Conservation (phyloP, 2,113 vertebrate genomes). For the Nettapus auritus region DNA sequence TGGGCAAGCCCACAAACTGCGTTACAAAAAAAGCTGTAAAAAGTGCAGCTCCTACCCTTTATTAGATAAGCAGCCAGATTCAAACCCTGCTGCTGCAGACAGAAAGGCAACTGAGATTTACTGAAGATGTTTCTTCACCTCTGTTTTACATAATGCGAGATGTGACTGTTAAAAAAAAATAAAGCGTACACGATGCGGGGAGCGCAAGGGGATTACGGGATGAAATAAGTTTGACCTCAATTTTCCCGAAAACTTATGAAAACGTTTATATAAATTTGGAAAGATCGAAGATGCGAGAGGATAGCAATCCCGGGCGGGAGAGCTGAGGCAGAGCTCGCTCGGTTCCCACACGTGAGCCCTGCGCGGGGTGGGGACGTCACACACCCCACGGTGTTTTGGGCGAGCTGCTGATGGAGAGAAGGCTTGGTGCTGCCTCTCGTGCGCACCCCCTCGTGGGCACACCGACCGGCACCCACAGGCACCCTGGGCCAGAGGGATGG, state of each 20-base stretch:
- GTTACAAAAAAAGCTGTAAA: conserved; percentile 74
- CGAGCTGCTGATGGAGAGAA: neutral
- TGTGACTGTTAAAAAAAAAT: neutral
- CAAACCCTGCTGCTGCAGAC: conserved; percentile 48
- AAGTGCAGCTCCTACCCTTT: conserved; percentile 72
- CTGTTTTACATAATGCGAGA: conserved; percentile 43
- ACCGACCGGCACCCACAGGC: neutral
- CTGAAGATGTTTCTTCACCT: conserved; percentile 46
- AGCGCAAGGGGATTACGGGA: neutral
- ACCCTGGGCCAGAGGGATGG: neutral
- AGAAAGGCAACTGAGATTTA: conserved; percentile 41
- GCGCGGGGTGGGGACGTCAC: neutral
- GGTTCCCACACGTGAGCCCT: rapidly evolving
- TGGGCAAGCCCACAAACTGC: conserved; percentile 77
- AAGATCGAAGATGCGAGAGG: neutral
- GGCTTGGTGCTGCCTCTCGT: neutral
- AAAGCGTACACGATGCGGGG: neutral
- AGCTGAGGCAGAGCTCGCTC: neutral
- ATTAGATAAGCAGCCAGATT: conserved; percentile 76
- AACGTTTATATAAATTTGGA: neutral
- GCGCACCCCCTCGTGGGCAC: conserved; percentile 38
- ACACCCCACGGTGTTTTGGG: neutral
- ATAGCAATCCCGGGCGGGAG: neutral
- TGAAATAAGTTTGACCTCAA: conserved; percentile 73
- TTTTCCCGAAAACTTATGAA: conserved; percentile 59